Percentiles rank a stretch among this genome's conserved stretches.
Conservation (phyloP, 2,888 invertebrate genomes). For the Cephus pulcher region DNA sequence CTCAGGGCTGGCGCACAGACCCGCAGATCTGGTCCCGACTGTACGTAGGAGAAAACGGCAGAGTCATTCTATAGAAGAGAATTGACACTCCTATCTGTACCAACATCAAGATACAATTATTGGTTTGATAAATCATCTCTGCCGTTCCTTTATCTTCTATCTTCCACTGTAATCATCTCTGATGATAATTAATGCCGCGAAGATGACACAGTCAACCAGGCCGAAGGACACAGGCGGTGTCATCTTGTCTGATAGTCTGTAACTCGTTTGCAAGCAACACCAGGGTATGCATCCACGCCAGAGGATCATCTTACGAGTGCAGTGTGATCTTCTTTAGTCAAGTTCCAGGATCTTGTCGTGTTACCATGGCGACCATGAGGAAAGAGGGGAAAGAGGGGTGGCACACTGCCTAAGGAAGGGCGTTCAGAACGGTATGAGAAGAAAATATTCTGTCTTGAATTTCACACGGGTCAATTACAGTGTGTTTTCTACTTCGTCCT, state of each 20-base stretch:
- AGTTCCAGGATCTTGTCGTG: conserved; percentile 15
- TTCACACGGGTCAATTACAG: conserved; percentile 41
- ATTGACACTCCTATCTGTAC: background rate
- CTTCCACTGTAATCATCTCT: background rate
- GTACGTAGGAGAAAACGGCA: background rate
- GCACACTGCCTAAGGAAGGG: too few species aligned
- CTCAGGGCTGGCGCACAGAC: background rate
- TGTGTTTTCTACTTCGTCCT: conserved; percentile 6
- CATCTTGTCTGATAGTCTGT: conserved; percentile 8
- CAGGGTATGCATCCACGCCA: conserved; percentile 2
- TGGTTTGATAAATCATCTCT: background rate
- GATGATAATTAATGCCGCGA: background rate
- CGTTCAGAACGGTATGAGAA: background rate
- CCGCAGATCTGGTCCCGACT: background rate
- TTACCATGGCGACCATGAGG: background rate
- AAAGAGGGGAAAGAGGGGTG: conserved; percentile 8
- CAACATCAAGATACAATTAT: background rate
- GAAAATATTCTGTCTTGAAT: conserved; percentile 33
- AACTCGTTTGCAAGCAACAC: conserved; percentile 31
- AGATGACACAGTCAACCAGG: background rate
- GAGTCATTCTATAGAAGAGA: background rate
- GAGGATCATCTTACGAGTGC: conserved; percentile 35
- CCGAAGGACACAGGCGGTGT: background rate
- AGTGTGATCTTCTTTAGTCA: conserved; percentile 14
- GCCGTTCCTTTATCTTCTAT: too few species aligned